Base-by-base conservation (phyloP, 2,888 invertebrate genomes). In the Hypolimnas misippus region DNA sequence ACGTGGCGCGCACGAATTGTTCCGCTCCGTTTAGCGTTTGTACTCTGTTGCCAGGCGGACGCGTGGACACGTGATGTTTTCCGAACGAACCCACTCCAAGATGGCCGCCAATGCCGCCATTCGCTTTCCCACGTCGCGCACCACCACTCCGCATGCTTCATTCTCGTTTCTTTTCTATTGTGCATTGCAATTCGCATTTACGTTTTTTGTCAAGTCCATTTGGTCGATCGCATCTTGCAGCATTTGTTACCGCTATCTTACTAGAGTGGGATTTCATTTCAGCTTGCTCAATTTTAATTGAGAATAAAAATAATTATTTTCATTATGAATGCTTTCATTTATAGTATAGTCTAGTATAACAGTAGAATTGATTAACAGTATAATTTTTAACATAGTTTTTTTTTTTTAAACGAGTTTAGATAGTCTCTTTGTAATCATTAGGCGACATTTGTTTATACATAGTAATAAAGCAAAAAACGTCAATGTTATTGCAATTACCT, bases 71-170 rank as follows among this genome's bases (percentile, higher is more conserved):
- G 88, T 87, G 86, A 89, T 84, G 83, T 84, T 85, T 85, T 86
- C 79, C 79, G 85, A 87, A 81, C 83, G 73, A 82, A 79, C 81
- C 79, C 76, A 78, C 78, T 81, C 76, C 88, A 91, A 90, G 82
- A 91, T 91, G 91, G 91, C 90, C 78, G 89, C 82, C 82, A 73
- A 73, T 77, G 74, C 79, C 78, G 83, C 87, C 85, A 87, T 89
- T 89, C 90, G 90, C 90, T 90, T 92, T 91, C 90, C 90, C 90
- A 91, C 89, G 89, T 90, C 83, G 84, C 80, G 78, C 81, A 76
- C 79, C 81, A 78, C 76, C 79, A 81, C 80, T 83, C 79, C 74
- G 83, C 82, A 82, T 81, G 82, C 80, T 82, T 83, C 78, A 79
- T 81, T 82, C 81, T 86, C 76, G 75, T 84, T 87, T 85, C 81